Conservation (phyloP, 2,888 invertebrate genomes). For the Aromia moschata region DNA sequence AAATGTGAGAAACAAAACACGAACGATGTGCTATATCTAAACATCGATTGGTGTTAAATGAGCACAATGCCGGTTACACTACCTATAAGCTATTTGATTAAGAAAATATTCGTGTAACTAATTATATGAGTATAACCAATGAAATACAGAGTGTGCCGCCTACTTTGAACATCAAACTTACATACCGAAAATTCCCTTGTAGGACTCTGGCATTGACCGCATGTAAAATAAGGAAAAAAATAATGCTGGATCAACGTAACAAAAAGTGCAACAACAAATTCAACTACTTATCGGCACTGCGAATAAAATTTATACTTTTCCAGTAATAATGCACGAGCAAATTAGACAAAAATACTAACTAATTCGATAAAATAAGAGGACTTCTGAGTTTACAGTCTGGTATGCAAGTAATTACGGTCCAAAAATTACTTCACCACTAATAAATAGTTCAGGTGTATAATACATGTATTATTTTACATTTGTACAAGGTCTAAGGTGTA, state of each 20-base stretch:
- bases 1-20: conserved; percentile 17
- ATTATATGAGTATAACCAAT: conserved; percentile 9
- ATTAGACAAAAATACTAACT: too few species aligned
- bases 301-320: too few species aligned
- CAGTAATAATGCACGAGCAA: too few species aligned
- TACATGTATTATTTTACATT: too few species aligned
- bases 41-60: conserved; percentile 21
- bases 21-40: conserved; percentile 2
- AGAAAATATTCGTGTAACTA: conserved; percentile 7
- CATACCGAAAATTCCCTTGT: conserved; percentile 65
- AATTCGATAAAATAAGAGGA: too few species aligned
- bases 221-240: conserved; percentile 61
- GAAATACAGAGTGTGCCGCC: conserved; percentile 9
- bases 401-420: too few species aligned
- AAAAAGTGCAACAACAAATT: too few species aligned
- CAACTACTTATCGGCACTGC: too few species aligned
- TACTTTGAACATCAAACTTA: conserved; percentile 45
- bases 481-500: too few species aligned
- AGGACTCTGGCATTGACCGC: conserved; percentile 61
- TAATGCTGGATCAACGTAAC: conserved; percentile 37
- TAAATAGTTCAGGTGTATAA: too few species aligned
- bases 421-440: too few species aligned
- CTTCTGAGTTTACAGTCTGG: too few species aligned
- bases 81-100: conserved; percentile 11
- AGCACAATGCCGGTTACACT: conserved; percentile 25